Conservation (phyloP, 2,797 vertebrate genomes). For the Cyprinella venusta region DNA sequence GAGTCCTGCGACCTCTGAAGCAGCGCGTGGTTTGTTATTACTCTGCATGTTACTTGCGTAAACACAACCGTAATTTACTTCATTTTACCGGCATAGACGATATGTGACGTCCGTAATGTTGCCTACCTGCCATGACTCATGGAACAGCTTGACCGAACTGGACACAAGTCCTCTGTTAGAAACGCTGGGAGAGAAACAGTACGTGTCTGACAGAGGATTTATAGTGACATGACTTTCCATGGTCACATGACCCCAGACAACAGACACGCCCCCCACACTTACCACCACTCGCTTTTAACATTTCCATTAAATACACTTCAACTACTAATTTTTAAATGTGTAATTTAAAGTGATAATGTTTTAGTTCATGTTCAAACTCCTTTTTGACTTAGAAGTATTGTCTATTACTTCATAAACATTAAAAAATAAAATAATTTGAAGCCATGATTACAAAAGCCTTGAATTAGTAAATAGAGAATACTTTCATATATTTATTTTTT, state of each 20-base stretch:
- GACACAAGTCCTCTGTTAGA: constrained; percentile 69
- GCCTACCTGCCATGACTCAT: constrained; percentile 75
- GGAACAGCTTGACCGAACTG: constrained; percentile 58
- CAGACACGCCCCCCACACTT: constrained; percentile 66
- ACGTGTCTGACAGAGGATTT: constrained; percentile 17
- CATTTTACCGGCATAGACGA: neutral
- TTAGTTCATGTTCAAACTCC: neutral
- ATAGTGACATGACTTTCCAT: constrained; percentile 42
- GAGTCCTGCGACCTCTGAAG: neutral
- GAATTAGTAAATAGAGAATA: neutral
- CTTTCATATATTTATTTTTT: neutral
- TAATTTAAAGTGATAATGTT: neutral
- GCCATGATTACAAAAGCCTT: neutral
- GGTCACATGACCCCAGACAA: constrained; percentile 73
- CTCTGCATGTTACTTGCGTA: neutral
- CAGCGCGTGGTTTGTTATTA: neutral
- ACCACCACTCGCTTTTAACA: neutral
- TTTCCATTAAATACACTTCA: neutral
- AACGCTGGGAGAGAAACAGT: constrained; percentile 62
- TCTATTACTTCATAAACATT: neutral
- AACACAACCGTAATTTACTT: neutral
- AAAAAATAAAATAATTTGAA: neutral
- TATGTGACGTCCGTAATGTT: neutral
- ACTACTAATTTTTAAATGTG: neutral
- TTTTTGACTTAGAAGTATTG: neutral